Base-by-base conservation (phyloP, 2,888 invertebrate genomes). In the Phengaris arion region DNA sequence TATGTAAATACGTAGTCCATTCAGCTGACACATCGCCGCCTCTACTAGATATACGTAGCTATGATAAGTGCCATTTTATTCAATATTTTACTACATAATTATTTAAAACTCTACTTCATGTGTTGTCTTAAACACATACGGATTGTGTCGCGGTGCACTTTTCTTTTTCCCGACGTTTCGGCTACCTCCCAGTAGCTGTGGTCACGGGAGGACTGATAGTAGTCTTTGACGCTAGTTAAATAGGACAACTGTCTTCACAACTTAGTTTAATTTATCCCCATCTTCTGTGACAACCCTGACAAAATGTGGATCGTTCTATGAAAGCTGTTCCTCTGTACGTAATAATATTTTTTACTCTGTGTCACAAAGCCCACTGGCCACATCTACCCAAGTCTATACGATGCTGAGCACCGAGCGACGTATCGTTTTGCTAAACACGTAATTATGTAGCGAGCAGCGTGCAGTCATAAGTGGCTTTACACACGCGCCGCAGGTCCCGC, bases 1-100 rank as follows among this genome's bases (percentile, higher is more conserved):
- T 91, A 92, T 93, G 92, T 90, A 92, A 92, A 92, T 92, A 90
- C 85, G 87, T 84, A 87, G 87, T 87, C 90, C 86, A 89, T 90
- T 91, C 87, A 88, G 82, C 83, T 87, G 91, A 92, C 92, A 91
- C 88, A 90, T 89, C 86, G 87, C 85, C 83, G 81, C 78, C 78
- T 83, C 81, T 79, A 74, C 80, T 82, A 88, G 87, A 87, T 79
- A 80, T 86, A 83, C 75, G 75, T 77, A 82, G 84, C 84, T 78
- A 78, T 81, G 75, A 79, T 57, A 74, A 69, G 35, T 64, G 64
- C 22, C 64, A 35, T 64, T 8, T 59, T 35, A 8, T 64, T 35
- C 22, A 48, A 48, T 48, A 48, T 5, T 48, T 48, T 48, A 15
- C n/a, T 59, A 1, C 5, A 48, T 48, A 48, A 15, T 59, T 59